Evolutionary conservation across 1,140 invertebrate species (phyloP), one percentile per base, ranked within the genome.

Genomic region (Musca domestica): DNA sequence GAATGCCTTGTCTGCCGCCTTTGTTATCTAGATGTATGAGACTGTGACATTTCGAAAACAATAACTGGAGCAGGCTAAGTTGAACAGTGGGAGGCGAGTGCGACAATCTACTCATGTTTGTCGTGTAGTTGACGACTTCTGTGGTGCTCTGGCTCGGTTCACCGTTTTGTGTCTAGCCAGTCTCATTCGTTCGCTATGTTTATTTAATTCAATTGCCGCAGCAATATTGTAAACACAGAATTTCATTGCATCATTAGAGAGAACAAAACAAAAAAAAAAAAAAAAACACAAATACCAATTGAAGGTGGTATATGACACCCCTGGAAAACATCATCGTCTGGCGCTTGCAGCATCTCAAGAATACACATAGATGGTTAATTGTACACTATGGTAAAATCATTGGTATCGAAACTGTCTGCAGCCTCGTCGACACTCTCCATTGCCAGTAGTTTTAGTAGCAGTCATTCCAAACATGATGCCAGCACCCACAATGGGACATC

Each of bases 341-440:
- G 5, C 15, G 25, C 30, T 5, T 49, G n/a, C 12, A 12, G 9
- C 6, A 1, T 51, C 17, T 46, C 17, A 51, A 19, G n/a, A 19
- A 19, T 51, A 51, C 12, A 30, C 27, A 30, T 30, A 3, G 27
- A 30, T 19, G 7, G n/a, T 51, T 19, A 12, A 41, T 41, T 9
- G 34, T 41, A 19, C 48, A 65, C 52, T 46, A 80, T 80, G 78
- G 78, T 80, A 70, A 80, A 80, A 58, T 80, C 76, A 46, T 72
- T 80, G 56, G 78, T 80, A 56, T 76, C 78, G 66, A 80, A 80
- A 69, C 70, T 80, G 69, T 75, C 75, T 48, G 71, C 78, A 71
- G 77, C 76, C 51, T 75, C 77, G 22, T 76, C 77, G 23, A 80
- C 79, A 72, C 69, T 80, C 23, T 77, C 78, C 52, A 66, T 79